Evolutionary conservation across 1,140 invertebrate genomes (phyloP).

Genomic region (Apocrypta bakeri): DNA sequence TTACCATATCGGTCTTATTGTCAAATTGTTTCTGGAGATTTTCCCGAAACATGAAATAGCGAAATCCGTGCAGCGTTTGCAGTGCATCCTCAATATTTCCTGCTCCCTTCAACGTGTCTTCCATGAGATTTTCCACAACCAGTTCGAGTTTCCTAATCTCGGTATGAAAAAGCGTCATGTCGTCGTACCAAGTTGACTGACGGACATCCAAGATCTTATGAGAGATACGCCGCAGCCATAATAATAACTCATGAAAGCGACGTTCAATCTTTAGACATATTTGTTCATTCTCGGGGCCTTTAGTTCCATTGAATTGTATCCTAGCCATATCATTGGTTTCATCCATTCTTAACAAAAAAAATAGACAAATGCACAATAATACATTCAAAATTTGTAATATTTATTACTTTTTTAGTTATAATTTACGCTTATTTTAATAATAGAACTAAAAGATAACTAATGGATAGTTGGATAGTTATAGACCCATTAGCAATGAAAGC

Average conservation of each 20-base stretch:
- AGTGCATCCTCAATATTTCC: slow-evolving; percentile 73
- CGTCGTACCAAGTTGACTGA: slow-evolving; percentile 76
- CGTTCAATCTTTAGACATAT: slow-evolving; percentile 85
- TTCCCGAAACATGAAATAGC: slow-evolving; percentile 51
- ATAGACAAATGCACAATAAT: not conserved
- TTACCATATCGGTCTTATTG: slow-evolving; percentile 77
- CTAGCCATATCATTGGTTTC: slow-evolving; percentile 48
- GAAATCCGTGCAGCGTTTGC: slow-evolving; percentile 47
- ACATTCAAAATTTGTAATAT: not conserved
- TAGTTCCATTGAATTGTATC: slow-evolving; percentile 29
- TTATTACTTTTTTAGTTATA: no score
- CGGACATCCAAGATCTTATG: slow-evolving; percentile 49
- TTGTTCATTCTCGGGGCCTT: slow-evolving; percentile 65
- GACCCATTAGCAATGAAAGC: no score
- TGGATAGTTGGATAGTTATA: no score
- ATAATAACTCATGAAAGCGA: slow-evolving; percentile 79
- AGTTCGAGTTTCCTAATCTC: slow-evolving; percentile 82
- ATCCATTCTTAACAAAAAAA: slow-evolving; percentile 51
- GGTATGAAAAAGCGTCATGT: slow-evolving; percentile 81
- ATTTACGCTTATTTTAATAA: no score
- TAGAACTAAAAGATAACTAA: no score
- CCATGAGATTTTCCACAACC: slow-evolving; percentile 82
- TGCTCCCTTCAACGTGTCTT: slow-evolving; percentile 79
- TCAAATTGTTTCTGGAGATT: slow-evolving; percentile 79
- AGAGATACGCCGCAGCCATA: slow-evolving; percentile 75